Base-by-base conservation (phyloP, 2,113 vertebrate genomes). In the Atractosteus spatula region DNA sequence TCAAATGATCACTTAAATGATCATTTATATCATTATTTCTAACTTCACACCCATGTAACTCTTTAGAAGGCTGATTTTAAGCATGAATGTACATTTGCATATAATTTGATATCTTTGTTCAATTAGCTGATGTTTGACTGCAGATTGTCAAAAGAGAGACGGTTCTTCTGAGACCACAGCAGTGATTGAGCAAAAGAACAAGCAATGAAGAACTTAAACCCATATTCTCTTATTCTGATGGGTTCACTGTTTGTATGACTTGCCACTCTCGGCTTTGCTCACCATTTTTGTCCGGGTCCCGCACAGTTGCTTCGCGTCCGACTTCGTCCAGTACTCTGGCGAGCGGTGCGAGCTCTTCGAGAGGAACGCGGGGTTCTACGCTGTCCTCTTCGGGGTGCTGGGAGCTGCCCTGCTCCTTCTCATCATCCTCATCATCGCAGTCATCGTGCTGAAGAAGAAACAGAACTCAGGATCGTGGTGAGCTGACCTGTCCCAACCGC, bases 301-400 rank as follows among this genome's bases (percentile, higher is more conserved):
- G 41, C 43, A 2, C 62, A 92, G 90, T 4, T 91, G 89, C 73
- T 76, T 72, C 14, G 17, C 67, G 10, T 81, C 71, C n/a, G 57
- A 62, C 17, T 75, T 88, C 55, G 41, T 82, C 61, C 75, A 84
- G 69, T 90, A 75, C 78, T 45, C 79, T 8, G 91, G 91, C 17
- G 12, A 8, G 4, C 85, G 70, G 8, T 92, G 91, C 76, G 79
- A 91, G 3, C 55, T 81, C 3, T 87, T 70, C 70, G 74, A 62
- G 11, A 45, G 79, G 66, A 79, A 76, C 16, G 71, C 80, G 43
- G 89, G 80, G 62, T 92, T 92, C 79, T 91, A 90, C 57, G 88
- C 77, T 8, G 84, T 83, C 2, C 69, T 91, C 11, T 91, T 93
- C 62, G 90, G 89, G 12, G 79, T 90, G 44, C 62, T 91, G 55